Percentiles rank a stretch among this genome's conserved stretches.
These are phyloP conservation scores for Danio choprae DNA, from an alignment of 2,797 vertebrate species.

Conservation along the genomic window DNA sequence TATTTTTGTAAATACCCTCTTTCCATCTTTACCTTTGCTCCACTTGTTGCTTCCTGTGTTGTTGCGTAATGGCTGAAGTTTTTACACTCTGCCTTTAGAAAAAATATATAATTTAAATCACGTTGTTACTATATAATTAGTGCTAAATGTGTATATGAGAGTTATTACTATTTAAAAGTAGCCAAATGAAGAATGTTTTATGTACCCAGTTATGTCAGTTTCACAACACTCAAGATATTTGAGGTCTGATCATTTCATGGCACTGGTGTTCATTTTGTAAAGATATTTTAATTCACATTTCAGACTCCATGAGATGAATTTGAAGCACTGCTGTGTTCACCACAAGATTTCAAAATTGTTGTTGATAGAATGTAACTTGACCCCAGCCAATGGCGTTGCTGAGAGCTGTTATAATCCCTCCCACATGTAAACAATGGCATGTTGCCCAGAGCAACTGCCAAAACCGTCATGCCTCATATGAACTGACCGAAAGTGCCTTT, in stretches of 20 bases:
- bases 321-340: slow-evolving; percentile 1
- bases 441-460: slow-evolving; percentile 48
- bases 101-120: slow-evolving; percentile 7
- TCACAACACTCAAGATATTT: neutral
- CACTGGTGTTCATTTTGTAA: neutral
- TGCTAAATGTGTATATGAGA: neutral
- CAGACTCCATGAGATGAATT: slow-evolving; percentile 4
- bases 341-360: slow-evolving; percentile 48
- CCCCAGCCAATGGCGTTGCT: slow-evolving; percentile 31
- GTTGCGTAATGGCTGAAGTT: slow-evolving; percentile 16
- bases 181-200: neutral
- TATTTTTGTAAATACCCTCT: slow-evolving; percentile 9
- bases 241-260: neutral
- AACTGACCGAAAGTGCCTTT: slow-evolving; percentile 37
- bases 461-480: slow-evolving; percentile 35
- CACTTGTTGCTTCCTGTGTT: slow-evolving; percentile 13
- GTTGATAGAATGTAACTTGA: slow-evolving; percentile 36
- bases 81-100: neutral
- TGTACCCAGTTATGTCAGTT: neutral
- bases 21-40: slow-evolving; percentile 37
- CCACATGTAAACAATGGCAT: slow-evolving; percentile 48
- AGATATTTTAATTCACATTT: neutral
- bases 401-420: slow-evolving; percentile 22
- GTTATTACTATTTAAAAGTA: neutral
- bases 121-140: neutral